phyloP scores from a whole-genome alignment of 2,888 invertebrate species.

The Selenia dentaria region DNA sequence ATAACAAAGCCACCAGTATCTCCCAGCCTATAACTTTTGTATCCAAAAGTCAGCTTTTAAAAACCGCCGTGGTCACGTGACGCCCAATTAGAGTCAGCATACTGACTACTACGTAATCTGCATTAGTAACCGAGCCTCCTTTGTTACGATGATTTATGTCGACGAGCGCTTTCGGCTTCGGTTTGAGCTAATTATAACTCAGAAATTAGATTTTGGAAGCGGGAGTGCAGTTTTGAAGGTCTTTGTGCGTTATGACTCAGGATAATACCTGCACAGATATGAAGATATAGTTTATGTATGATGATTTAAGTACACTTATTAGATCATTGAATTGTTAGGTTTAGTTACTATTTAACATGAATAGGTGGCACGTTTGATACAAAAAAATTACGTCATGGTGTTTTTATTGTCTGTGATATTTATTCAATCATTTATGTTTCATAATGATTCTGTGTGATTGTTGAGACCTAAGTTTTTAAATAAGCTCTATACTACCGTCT shows the following conservation, averaged over 20 bases:
- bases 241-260: conserved; percentile 7
- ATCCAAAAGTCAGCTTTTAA: not conserved
- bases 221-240: conserved; percentile 20
- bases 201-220: conserved; percentile 27
- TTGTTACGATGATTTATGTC: conserved; percentile 77
- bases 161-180: conserved; percentile 36
- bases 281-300: not conserved
- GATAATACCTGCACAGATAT: conserved; percentile 3
- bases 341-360: too few relatives aligned
- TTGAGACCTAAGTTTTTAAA: too few relatives aligned
- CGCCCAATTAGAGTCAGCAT: conserved; percentile 58
- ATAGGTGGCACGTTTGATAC: too few relatives aligned
- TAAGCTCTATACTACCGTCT: too few relatives aligned
- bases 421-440: too few relatives aligned
- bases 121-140: conserved; percentile 50
- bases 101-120: not conserved
- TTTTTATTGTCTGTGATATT: too few relatives aligned
- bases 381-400: too few relatives aligned
- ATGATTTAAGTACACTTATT: too few relatives aligned
- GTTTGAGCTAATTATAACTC: conserved; percentile 34
- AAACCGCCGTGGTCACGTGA: conserved; percentile 15
- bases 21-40: conserved; percentile 2
- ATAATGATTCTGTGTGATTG: too few relatives aligned
- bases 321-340: too few relatives aligned
- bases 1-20: not conserved